Conservation (phyloP, 2,113 vertebrate genomes). For the Mustela nigripes region DNA sequence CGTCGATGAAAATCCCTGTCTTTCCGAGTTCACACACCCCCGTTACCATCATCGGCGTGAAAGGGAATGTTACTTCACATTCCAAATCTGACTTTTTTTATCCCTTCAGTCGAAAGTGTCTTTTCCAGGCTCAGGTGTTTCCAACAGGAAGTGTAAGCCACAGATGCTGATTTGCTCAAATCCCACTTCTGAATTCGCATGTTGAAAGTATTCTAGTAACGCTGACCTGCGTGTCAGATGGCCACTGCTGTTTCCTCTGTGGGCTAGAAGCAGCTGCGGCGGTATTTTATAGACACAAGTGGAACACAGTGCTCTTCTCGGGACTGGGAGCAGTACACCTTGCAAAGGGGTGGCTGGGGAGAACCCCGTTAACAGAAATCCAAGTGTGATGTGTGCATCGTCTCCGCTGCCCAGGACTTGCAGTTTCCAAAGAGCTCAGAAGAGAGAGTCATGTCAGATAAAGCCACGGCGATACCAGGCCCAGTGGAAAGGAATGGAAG, state of each 20-base stretch:
- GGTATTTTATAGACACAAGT: too few relatives aligned
- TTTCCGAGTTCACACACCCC: background rate
- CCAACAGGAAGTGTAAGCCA: background rate
- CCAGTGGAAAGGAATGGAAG: background rate
- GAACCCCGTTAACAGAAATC: background rate
- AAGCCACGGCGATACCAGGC: background rate
- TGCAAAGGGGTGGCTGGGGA: background rate
- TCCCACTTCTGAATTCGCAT: background rate
- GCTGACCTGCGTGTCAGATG: background rate
- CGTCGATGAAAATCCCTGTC: background rate
- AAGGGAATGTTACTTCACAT: background rate
- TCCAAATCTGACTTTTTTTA: conserved; percentile 3
- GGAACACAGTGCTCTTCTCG: too few relatives aligned
- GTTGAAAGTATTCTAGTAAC: background rate
- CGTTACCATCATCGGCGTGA: background rate
- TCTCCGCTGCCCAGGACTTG: background rate
- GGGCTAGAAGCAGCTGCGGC: background rate
- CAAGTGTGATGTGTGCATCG: background rate
- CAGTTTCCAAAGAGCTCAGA: background rate
- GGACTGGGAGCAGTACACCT: background rate
- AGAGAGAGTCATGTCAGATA: background rate
- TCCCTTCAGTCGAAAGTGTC: background rate
- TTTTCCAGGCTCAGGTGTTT: background rate
- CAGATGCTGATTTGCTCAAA: background rate
- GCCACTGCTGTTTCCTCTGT: background rate